Evolutionary conservation across 2,888 invertebrate species (phyloP), one percentile per base, ranked within the genome.

Genomic region (Troides oblongomaculatus): DNA sequence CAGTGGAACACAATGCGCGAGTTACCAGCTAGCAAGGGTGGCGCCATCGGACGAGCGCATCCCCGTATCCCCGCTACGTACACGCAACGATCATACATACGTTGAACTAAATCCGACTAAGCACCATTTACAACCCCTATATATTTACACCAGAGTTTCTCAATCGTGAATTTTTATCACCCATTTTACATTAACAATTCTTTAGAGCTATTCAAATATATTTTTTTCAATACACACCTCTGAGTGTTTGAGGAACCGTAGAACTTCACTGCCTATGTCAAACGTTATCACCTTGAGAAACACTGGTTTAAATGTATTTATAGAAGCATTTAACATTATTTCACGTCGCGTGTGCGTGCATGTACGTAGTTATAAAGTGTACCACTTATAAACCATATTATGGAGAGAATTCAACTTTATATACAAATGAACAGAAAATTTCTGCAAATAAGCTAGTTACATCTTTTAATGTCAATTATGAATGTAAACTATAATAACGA

Each of bases 1-100:
- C 73, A 76, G 65, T 71, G 68, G 57, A 60, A 70, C 69, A 76
- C 72, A 74, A 72, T 58, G 73, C 65, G 65, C 65, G 62, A 65
- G 73, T 71, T 65, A 65, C 62, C 23, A 62, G 62, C 57, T 46
- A 58, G 61, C 64, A 63, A 14, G 17, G 56, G 39, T n/a, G 53
- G 17, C 50, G 23, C 39, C 56, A 14, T 56, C 25, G 12, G 23
- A 12, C 36, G 39, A n/a, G 39, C 64, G 21, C 36, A 14, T 25
- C 17, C 56, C 39, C 50, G 59, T 68, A 46, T 43, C 25, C 14
- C 57, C 46, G 62, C 43, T n/a, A 30, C 62, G 46, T 50, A 50
- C 62, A 56, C 62, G 58, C 68, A 57, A 58, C 61, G 25, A 23
- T 17, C 4, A 17, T 18, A 36, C 17, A 17, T 5, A 18, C 18